Base-by-base conservation (phyloP, 2,113 vertebrate species). In the Etheostoma spectabile region DNA sequence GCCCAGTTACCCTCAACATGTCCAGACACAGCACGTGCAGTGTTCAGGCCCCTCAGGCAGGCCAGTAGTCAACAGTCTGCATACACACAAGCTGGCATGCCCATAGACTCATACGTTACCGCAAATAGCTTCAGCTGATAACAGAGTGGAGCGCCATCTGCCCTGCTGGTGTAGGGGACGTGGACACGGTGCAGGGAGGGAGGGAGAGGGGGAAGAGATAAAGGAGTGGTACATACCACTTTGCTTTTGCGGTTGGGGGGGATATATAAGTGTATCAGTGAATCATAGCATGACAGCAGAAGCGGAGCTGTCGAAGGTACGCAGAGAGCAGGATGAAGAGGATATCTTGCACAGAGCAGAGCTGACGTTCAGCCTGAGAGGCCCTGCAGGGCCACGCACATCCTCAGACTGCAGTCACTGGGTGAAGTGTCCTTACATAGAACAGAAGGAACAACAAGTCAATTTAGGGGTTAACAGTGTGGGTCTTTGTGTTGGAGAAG, bases 121-220 rank as follows among this genome's bases (percentile, higher is more conserved):
- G 18, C 67, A 92, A 91, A 91, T 85, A 91, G 87, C 82, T 52
- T 38, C 79, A 74, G 79, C 75, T 19, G 63, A 87, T 86, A 76
- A 72, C 64, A 62, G 77, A 77, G 69, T 12, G 16, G 80, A 33
- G 49, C 77, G 67, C 88, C 90, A 91, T 91, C 86, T 92, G 85
- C 62, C 70, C 62, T n/a, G 77, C 89, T 91, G 66, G 66, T 90
- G 91, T 56, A 74, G 74, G 16, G 11, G 42, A 73, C 72, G 60
- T 72, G 70, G 75, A 72, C 80, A n/a, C 1, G 11, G 77, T 38
- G 61, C 13, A 0, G 53, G 1, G 33, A 0, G 59, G 42, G 60
- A 27, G 64, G 59, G 14, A 51, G 33, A 61, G 38, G n/a, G 82
- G 80, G 70, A 0, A 1, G 69, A 30, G 79, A 64, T 87, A 80